These are phyloP conservation scores for Ivindomyrus marchei DNA, from an alignment of 2,113 vertebrate species.

Conservation along the genomic window DNA sequence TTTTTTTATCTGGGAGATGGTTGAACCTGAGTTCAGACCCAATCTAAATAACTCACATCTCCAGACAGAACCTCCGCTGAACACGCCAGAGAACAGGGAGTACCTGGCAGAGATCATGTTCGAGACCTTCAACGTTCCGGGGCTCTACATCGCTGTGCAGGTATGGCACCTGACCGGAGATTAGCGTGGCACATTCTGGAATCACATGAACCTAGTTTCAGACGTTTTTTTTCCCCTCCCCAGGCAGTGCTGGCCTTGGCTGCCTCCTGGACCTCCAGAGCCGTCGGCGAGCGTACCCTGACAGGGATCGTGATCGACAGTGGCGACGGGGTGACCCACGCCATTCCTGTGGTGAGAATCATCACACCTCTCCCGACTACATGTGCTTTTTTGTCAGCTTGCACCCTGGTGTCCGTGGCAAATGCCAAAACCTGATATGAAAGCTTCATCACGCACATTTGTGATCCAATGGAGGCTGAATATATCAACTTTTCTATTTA, in stretches of 20 bases:
- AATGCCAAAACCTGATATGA: neutral
- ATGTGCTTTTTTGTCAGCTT: neutral
- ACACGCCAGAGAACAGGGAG: slow-evolving; percentile 82
- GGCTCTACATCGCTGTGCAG: slow-evolving; percentile 85
- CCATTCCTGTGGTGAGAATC: slow-evolving; percentile 74
- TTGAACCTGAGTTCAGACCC: neutral
- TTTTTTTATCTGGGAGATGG: neutral
- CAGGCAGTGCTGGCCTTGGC: slow-evolving; percentile 78
- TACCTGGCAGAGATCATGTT: slow-evolving; percentile 90
- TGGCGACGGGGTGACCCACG: slow-evolving; percentile 79
- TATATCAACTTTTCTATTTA: neutral
- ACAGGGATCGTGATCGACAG: slow-evolving; percentile 79
- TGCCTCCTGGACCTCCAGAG: slow-evolving; percentile 78
- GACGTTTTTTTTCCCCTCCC: neutral
- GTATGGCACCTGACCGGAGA: slow-evolving; percentile 45
- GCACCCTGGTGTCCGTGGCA: neutral
- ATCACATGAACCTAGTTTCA: neutral
- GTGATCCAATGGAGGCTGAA: neutral
- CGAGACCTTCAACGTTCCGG: slow-evolving; percentile 81
- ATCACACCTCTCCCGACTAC: neutral
- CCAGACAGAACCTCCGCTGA: slow-evolving; percentile 80
- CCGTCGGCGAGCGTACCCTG: slow-evolving; percentile 74
- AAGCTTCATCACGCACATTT: neutral
- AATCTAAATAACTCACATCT: neutral
- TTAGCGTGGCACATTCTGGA: neutral